A percentile compares a stretch with the other conserved stretches of the same genome.
Conservation (phyloP, 2,888 invertebrate species). For the Cerceris rybyensis region DNA sequence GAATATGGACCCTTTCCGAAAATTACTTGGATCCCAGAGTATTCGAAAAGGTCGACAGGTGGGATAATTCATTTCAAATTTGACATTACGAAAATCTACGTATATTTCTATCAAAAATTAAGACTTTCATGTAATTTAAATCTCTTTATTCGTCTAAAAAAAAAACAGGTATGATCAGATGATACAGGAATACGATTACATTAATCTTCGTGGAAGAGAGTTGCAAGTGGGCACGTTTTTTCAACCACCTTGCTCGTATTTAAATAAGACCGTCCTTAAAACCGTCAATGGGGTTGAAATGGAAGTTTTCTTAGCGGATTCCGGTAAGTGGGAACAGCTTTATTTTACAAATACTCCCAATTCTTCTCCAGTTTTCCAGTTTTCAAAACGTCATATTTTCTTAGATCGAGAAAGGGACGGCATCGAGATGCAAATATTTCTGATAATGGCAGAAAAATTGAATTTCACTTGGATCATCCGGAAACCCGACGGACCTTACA, state of each 20-base stretch:
- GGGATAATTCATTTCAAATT: neutral
- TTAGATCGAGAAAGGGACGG: conserved; percentile 73
- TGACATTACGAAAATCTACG: too few species aligned
- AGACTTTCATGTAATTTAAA: neutral
- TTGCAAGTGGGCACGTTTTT: conserved; percentile 68
- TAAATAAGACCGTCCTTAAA: conserved; percentile 63
- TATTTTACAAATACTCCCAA: too few species aligned
- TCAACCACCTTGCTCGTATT: conserved; percentile 72
- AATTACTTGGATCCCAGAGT: conserved; percentile 69
- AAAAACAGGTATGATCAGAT: conserved; percentile 59
- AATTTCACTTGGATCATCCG: conserved; percentile 75
- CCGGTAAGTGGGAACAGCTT: conserved; percentile 54
- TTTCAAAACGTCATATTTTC: conserved; percentile 2
- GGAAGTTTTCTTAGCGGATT: conserved; percentile 63
- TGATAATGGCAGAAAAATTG: conserved; percentile 71
- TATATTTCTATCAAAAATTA: too few species aligned
- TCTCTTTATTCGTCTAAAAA: neutral
- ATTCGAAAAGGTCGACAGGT: conserved; percentile 68
- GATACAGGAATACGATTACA: conserved; percentile 42
- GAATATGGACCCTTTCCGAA: conserved; percentile 71
- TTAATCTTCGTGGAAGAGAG: conserved; percentile 69
- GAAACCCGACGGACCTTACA: conserved; percentile 62
- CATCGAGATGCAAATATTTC: conserved; percentile 72
- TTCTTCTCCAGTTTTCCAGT: too few species aligned
- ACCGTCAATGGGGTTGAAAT: conserved; percentile 66